Evolutionary conservation across 1,140 invertebrate species (phyloP).

Genomic region (Nebria ingens): DNA sequence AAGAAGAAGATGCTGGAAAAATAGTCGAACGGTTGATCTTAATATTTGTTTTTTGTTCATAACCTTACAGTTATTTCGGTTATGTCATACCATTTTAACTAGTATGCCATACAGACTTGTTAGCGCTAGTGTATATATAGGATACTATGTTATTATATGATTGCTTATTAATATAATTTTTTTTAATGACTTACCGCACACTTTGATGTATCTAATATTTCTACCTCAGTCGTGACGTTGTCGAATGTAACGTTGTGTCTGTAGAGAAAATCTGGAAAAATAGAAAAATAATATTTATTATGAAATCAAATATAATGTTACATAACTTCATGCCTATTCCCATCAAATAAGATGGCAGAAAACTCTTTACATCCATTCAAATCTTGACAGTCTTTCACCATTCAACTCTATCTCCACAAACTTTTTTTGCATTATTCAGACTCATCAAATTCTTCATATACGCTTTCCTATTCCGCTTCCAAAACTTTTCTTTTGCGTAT

Average conservation of each 20-base stretch:
- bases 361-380: too few relatives aligned
- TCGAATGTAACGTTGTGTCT: conserved; percentile 67
- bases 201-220: conserved; percentile 72
- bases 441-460: too few relatives aligned
- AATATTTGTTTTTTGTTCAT: neutral
- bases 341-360: too few relatives aligned
- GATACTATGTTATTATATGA: conserved; percentile 1
- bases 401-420: too few relatives aligned
- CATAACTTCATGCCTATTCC: too few relatives aligned
- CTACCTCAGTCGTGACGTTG: conserved; percentile 65
- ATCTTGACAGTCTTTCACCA: too few relatives aligned
- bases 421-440: too few relatives aligned
- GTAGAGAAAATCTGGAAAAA: conserved; percentile 67
- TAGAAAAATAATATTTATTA: neutral
- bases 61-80: neutral
- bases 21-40: neutral
- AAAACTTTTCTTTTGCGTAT: too few relatives aligned
- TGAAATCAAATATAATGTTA: too few relatives aligned
- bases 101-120: neutral
- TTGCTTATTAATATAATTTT: conserved; percentile 2
- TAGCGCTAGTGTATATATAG: too few relatives aligned
- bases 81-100: too few relatives aligned
- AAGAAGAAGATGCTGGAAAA: neutral
- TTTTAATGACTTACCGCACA: conserved; percentile 57
- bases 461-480: too few relatives aligned